Base-by-base conservation (phyloP, 2,888 invertebrate genomes). In the Agapostemon virescens region DNA sequence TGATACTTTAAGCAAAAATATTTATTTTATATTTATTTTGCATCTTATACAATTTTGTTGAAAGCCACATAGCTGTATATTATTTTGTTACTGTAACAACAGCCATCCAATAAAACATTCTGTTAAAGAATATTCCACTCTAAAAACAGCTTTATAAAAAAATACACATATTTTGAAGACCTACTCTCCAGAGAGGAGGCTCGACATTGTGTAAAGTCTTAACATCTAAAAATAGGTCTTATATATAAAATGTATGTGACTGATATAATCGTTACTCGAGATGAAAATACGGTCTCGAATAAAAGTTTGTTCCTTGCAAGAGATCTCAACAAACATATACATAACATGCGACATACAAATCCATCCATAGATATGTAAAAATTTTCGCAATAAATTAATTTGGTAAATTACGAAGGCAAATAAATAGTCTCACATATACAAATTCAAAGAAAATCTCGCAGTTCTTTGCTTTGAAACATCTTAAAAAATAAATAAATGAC, bases 11-110 rank as follows among this genome's bases (percentile, higher is more conserved):
- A 64, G 68, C 40, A 52, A 73, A 74, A 42, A 84, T 78, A 82
- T 87, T 85, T 87, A 87, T 87, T 87, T 86, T 88, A 86, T 88
- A 90, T 90, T 90, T 90, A 88, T 90, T 87, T 84, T 79, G 36
- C 40, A 71, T 36, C 45, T 52, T 63, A 45, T 64, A 73, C 69
- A 80, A 55, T 64, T 67, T 49, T 38, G 11, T n/a, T 61, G 23
- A 9, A 63, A n/a, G 40, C 68, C 66, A 38, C 52, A n/a, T 36
- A 77, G 20, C 13, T 68, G 45, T 38, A 23, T 55, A 67, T 15
- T 23, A 45, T 74, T 40, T 66, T 64, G 13, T 42, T 70, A 42
- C 15, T 55, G n/a, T 61, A 42, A 49, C 49, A 73, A 69, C 33
- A 36, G 11, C 58, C 30, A 36, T 20, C 40, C 36, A 33, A 75